These are phyloP conservation scores for Meda fulgida DNA, from an alignment of 2,797 vertebrate species.

Conservation along the genomic window DNA sequence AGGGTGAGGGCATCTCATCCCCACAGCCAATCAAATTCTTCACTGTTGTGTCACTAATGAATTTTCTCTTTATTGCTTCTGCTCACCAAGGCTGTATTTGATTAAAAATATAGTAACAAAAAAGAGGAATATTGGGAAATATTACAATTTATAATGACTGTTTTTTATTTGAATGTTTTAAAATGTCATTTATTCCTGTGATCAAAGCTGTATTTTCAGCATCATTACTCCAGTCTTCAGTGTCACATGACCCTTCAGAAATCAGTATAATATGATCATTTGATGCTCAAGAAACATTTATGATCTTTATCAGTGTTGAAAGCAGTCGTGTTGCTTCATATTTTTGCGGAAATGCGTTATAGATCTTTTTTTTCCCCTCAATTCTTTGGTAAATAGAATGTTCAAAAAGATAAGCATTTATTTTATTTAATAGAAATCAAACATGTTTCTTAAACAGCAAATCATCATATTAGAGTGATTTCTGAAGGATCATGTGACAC, in stretches of 20 bases:
- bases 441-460: too few species aligned
- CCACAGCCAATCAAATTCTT: conserved; percentile 23
- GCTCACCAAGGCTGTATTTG: background rate
- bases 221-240: background rate
- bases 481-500: background rate
- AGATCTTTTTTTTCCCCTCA: too few species aligned
- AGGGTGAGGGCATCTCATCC: conserved; percentile 76
- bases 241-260: background rate
- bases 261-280: background rate
- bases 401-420: background rate
- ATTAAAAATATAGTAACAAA: background rate
- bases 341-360: too few species aligned
- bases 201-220: background rate
- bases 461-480: background rate
- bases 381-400: background rate
- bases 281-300: background rate
- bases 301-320: background rate
- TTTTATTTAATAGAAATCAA: background rate
- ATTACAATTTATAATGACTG: background rate
- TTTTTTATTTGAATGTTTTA: background rate
- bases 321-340: too few species aligned
- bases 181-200: background rate
- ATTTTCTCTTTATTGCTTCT: background rate
- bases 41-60: background rate
- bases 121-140: background rate